A percentile compares a stretch with the other conserved stretches of the same genome.
Evolutionary conservation across 2,113 vertebrate species (phyloP).

Genomic region (Thunnus thynnus): DNA sequence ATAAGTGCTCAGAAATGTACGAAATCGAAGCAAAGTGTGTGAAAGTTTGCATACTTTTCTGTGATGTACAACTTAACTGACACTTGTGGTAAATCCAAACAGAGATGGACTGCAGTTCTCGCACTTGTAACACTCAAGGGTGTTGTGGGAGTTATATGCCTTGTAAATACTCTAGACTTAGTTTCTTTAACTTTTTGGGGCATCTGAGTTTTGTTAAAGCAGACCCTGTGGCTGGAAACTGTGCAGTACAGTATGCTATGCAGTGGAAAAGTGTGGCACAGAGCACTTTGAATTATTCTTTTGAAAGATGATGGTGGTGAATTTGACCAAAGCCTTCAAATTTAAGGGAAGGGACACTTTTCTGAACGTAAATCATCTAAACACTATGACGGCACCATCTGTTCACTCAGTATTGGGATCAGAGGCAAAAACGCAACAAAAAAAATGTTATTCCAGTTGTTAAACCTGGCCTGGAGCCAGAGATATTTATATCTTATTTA

Average conservation of each 20-base stretch:
- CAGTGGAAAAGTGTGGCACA: constrained; percentile 13
- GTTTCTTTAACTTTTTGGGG: constrained; percentile 64
- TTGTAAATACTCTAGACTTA: constrained; percentile 73
- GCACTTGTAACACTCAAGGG: constrained; percentile 1
- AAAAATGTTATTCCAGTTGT: constrained; percentile 22
- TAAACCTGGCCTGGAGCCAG: constrained; percentile 72
- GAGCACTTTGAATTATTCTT: constrained; percentile 43
- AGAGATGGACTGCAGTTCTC: constrained; percentile 3
- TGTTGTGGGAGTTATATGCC: constrained; percentile 18
- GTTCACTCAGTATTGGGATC: constrained; percentile 1
- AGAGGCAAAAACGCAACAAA: constrained; percentile 3
- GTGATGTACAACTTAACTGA: constrained; percentile 1
- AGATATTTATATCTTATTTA: constrained; percentile 69
- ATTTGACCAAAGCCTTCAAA: constrained; percentile 33
- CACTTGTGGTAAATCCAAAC: neutral
- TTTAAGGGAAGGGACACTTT: constrained; percentile 22
- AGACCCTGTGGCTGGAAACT: constrained; percentile 36
- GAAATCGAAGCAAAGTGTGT: constrained; percentile 1
- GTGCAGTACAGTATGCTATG: constrained; percentile 37
- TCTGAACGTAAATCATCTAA: neutral
- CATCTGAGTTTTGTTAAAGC: constrained; percentile 41
- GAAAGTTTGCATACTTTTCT: constrained; percentile 36
- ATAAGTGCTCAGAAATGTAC: constrained; percentile 22
- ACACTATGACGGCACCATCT: neutral
- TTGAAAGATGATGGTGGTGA: neutral